Evolutionary conservation across 2,797 vertebrate genomes (phyloP).

Genomic region (Miichthys miiuy): DNA sequence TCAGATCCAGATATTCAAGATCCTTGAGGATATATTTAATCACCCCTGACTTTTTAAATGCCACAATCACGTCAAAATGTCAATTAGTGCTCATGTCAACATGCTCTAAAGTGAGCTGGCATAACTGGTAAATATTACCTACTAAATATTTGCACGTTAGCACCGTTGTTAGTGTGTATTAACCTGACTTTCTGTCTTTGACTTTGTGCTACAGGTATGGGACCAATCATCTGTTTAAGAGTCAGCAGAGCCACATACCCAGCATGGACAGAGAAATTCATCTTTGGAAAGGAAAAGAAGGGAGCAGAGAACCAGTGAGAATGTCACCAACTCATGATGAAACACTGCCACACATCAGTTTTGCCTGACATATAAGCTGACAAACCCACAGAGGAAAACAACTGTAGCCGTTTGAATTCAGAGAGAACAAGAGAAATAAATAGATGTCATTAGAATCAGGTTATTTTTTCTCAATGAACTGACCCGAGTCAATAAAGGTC

Average conservation of each 20-base stretch:
- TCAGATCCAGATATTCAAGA: no score
- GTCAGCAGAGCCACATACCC: conserved; percentile 28
- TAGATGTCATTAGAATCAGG: conserved; percentile 67
- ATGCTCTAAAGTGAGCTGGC: no score
- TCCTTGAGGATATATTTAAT: no score
- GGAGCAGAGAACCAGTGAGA: conserved; percentile 60
- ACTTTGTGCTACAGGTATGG: conserved; percentile 89
- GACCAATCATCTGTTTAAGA: conserved; percentile 98
- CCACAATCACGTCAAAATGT: no score
- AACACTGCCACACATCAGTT: conserved; percentile 79
- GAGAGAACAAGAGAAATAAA: conserved; percentile 43
- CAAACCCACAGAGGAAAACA: conserved; percentile 57
- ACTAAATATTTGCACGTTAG: no score
- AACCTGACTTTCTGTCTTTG: conserved; percentile 16
- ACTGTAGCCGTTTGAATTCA: conserved; percentile 46
- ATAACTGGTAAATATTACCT: no score
- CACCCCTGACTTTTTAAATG: no score
- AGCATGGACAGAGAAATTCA: conserved; percentile 47
- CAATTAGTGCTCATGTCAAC: background rate
- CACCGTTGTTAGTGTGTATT: background rate
- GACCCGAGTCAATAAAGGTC: conserved; percentile 44
- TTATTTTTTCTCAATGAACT: conserved; percentile 51
- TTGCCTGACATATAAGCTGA: conserved; percentile 53
- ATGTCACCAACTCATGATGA: conserved; percentile 66
- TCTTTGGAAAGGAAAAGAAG: conserved; percentile 49